A percentile compares a stretch with the other conserved stretches of the same genome.
Conservation (phyloP, 2,113 vertebrate species). For the Uria aalge region DNA sequence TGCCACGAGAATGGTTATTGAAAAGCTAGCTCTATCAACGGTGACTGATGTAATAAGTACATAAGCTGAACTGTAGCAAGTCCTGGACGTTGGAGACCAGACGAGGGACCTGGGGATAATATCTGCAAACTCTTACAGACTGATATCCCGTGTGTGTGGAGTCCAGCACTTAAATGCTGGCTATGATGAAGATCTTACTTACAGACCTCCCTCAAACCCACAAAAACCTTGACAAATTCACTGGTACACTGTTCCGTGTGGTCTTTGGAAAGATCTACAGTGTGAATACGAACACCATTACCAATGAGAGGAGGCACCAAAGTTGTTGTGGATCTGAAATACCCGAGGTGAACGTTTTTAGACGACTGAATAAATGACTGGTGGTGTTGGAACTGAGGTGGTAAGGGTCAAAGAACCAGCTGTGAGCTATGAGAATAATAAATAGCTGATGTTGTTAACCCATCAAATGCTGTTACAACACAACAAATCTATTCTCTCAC, state of each 20-base stretch:
- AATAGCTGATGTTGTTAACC: not conserved
- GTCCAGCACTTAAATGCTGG: not conserved
- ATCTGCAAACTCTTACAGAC: not conserved
- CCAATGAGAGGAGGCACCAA: not conserved
- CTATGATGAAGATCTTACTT: not conserved
- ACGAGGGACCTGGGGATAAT: not conserved
- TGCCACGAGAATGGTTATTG: not conserved
- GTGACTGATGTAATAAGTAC: not conserved
- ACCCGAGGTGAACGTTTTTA: not conserved
- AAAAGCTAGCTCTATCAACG: not conserved
- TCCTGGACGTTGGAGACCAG: not conserved
- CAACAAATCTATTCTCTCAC: not conserved
- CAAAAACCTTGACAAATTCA: too few species aligned
- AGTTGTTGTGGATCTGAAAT: not conserved
- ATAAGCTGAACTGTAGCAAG: not conserved
- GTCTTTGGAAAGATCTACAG: not conserved
- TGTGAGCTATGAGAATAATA: not conserved
- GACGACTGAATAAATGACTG: not conserved
- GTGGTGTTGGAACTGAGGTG: not conserved
- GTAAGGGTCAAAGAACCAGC: not conserved
- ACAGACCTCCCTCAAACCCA: not conserved
- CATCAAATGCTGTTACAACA: not conserved
- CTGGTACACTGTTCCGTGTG: not conserved
- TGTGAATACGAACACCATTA: not conserved
- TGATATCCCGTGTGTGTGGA: fast-evolving